Evolutionary conservation across 2,113 vertebrate genomes (phyloP).

Genomic region (Gobiocypris rarus): DNA sequence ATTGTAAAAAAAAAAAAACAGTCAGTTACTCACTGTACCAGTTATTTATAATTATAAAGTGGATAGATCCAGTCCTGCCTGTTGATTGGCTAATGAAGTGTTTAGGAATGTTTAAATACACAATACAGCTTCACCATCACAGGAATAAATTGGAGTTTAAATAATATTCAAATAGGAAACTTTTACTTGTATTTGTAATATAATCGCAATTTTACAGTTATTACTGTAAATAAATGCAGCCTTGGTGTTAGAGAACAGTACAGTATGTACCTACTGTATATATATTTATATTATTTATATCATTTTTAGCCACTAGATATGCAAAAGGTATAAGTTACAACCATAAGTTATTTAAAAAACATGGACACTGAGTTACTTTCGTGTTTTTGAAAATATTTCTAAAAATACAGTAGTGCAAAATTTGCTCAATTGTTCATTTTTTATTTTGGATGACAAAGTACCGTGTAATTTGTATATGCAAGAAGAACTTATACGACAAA

Average conservation of each 20-base stretch:
- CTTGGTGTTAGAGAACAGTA: no score
- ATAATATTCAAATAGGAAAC: background rate
- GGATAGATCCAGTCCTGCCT: background rate
- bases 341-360: no score
- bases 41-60: background rate
- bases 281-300: no score
- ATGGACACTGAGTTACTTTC: background rate
- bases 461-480: background rate
- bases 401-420: background rate
- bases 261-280: no score
- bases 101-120: background rate
- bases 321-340: no score
- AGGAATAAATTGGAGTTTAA: background rate
- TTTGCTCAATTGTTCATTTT: no score
- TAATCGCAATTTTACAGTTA: no score
- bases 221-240: no score
- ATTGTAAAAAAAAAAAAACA: background rate
- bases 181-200: background rate
- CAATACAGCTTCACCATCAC: background rate
- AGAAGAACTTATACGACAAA: background rate
- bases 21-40: background rate
- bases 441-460: background rate
- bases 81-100: background rate
- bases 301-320: no score
- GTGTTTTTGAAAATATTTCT: background rate